Percentiles rank a stretch among this genome's conserved stretches.
Evolutionary conservation across 2,797 vertebrate species (phyloP).

Genomic region (Buphagus erythrorhynchus): DNA sequence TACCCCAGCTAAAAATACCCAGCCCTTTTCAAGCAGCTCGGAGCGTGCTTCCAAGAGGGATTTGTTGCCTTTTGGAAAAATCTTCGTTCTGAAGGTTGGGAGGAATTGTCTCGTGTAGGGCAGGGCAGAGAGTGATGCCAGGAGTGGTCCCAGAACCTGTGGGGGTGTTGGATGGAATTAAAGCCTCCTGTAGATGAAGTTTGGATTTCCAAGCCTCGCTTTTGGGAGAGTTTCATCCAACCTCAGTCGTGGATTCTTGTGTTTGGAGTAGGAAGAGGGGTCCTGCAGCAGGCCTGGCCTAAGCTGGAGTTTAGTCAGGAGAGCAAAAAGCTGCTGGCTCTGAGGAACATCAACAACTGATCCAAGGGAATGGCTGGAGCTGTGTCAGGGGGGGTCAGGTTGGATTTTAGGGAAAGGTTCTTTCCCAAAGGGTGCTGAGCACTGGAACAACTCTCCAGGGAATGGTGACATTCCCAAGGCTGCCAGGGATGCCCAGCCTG

Average conservation of each 20-base stretch:
- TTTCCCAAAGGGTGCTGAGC: not conserved
- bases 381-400: fast-evolving
- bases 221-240: not conserved
- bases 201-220: not conserved
- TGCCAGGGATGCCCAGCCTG: not conserved
- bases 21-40: not conserved
- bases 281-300: not conserved
- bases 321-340: not conserved
- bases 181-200: not conserved
- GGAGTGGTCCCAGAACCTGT: fast-evolving
- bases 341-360: fast-evolving
- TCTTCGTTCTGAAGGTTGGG: not conserved
- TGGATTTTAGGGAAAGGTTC: not conserved
- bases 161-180: not conserved
- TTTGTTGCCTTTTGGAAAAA: not conserved
- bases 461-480: fast-evolving
- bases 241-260: not conserved
- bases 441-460: not conserved
- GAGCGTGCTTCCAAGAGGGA: not conserved
- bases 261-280: not conserved
- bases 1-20: conserved; percentile 14
- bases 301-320: not conserved
- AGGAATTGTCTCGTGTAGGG: not conserved
- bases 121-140: not conserved
- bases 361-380: not conserved